phyloP scores from a whole-genome alignment of 2,113 vertebrate genomes.

The Nannobrachium achirus region DNA sequence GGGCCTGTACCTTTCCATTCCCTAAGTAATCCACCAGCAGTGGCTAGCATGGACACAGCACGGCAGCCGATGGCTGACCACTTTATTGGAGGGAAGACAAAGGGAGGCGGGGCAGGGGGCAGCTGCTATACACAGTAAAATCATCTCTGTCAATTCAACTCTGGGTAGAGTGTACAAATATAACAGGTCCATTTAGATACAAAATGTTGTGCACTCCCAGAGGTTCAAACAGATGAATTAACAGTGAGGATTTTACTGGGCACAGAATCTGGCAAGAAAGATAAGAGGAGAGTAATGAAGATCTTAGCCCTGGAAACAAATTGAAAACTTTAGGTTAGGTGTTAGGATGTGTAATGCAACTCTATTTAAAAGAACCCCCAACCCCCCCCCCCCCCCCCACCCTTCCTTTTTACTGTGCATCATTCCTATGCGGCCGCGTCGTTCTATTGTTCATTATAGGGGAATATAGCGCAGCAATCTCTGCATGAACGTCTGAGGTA shows the following conservation, averaged over 20 bases:
- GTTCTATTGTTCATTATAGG: slow-evolving; percentile 73
- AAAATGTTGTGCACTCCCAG: too few relatives aligned
- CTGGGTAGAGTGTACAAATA: not conserved
- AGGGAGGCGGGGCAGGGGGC: slow-evolving; percentile 30
- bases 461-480: slow-evolving; percentile 66
- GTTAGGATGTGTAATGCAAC: slow-evolving; percentile 30
- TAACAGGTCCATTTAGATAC: not conserved
- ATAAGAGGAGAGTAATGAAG: not conserved
- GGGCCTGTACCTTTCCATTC: slow-evolving; percentile 73
- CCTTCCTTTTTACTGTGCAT: slow-evolving; percentile 56
- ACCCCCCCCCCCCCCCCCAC: slow-evolving; percentile 1
- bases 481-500: slow-evolving; percentile 73
- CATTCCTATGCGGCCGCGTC: slow-evolving; percentile 51
- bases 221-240: too few relatives aligned
- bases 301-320: not conserved
- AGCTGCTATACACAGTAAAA: slow-evolving; percentile 16
- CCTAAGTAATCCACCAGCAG: slow-evolving; percentile 66
- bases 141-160: not conserved
- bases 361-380: slow-evolving; percentile 49
- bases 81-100: slow-evolving; percentile 54
- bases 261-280: too few relatives aligned
- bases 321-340: slow-evolving; percentile 4
- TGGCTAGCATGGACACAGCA: slow-evolving; percentile 51
- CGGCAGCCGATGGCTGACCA: slow-evolving; percentile 61
- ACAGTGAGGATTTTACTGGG: too few relatives aligned